phyloP scores from a whole-genome alignment of 2,113 vertebrate species.

The Aphyosemion australe region DNA sequence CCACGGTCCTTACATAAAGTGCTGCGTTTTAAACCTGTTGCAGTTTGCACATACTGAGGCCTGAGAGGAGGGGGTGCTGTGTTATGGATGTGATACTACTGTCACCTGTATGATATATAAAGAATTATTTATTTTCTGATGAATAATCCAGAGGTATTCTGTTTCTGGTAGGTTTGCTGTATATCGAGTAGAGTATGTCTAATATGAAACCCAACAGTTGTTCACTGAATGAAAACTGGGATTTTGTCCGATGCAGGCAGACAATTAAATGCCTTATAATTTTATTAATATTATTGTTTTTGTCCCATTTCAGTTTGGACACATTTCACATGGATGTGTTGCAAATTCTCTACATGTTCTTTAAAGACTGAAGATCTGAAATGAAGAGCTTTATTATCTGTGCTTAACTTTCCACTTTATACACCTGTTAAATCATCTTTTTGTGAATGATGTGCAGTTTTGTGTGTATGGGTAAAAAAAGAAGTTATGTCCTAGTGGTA shows the following conservation, averaged over 20 bases:
- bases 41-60: slow-evolving; percentile 74
- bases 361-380: slow-evolving; percentile 47
- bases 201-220: slow-evolving; percentile 25
- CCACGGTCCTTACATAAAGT: slow-evolving; percentile 57
- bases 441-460: slow-evolving; percentile 66
- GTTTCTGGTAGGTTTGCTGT: slow-evolving; percentile 36
- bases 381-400: slow-evolving; percentile 56
- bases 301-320: slow-evolving; percentile 29
- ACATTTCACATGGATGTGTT: slow-evolving; percentile 24
- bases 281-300: background rate
- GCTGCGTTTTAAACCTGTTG: slow-evolving; percentile 64
- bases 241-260: slow-evolving; percentile 38
- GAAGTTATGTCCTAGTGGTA: slow-evolving; percentile 53
- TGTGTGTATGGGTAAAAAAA: slow-evolving; percentile 48
- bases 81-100: slow-evolving; percentile 72
- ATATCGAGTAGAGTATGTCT: slow-evolving; percentile 35
- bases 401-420: slow-evolving; percentile 50
- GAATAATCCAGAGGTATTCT: slow-evolving; percentile 44
- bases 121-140: slow-evolving; percentile 79
- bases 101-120: slow-evolving; percentile 72
- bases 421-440: slow-evolving; percentile 50
- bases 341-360: slow-evolving; percentile 27
- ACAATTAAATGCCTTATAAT: slow-evolving; percentile 18
- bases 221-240: slow-evolving; percentile 50
- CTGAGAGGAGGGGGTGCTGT: slow-evolving; percentile 25